phyloP scores from a whole-genome alignment of 2,113 vertebrate genomes.

The Cebus imitator region DNA sequence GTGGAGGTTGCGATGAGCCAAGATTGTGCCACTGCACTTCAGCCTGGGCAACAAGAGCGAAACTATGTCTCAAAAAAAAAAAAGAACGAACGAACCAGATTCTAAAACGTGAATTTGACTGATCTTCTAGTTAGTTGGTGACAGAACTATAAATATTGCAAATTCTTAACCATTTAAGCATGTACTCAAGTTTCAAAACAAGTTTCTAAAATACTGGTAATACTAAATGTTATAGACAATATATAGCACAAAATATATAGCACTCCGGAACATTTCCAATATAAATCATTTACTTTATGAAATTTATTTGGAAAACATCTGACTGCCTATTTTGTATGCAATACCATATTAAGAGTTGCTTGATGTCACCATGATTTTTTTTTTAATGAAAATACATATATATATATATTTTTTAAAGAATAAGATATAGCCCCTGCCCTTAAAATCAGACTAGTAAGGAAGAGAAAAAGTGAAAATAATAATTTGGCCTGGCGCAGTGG shows the following conservation, averaged over 20 bases:
- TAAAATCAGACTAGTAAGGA: slow-evolving; percentile 4
- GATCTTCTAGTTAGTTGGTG: neutral
- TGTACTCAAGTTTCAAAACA: neutral
- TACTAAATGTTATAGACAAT: neutral
- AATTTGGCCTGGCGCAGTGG: neutral
- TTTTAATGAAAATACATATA: too few species aligned
- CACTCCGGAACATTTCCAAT: slow-evolving; percentile 15
- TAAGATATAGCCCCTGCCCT: neutral
- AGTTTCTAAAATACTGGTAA: slow-evolving; percentile 16
- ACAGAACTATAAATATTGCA: neutral
- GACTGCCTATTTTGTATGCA: neutral
- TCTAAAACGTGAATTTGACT: slow-evolving; percentile 28
- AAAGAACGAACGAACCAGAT: neutral
- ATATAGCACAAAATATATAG: neutral
- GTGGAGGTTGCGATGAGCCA: too few species aligned
- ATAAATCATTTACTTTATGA: neutral
- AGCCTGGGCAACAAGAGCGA: too few species aligned
- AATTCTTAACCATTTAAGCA: slow-evolving; percentile 7
- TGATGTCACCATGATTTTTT: too few species aligned
- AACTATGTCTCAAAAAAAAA: too few species aligned
- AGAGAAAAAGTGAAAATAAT: neutral
- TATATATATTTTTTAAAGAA: too few species aligned
- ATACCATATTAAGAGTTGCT: neutral
- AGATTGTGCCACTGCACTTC: too few species aligned
- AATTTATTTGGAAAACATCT: slow-evolving; percentile 24